Evolutionary conservation across 92 coral and sea anemone species (phyloP).

Genomic region (Actinernus sp.): DNA sequence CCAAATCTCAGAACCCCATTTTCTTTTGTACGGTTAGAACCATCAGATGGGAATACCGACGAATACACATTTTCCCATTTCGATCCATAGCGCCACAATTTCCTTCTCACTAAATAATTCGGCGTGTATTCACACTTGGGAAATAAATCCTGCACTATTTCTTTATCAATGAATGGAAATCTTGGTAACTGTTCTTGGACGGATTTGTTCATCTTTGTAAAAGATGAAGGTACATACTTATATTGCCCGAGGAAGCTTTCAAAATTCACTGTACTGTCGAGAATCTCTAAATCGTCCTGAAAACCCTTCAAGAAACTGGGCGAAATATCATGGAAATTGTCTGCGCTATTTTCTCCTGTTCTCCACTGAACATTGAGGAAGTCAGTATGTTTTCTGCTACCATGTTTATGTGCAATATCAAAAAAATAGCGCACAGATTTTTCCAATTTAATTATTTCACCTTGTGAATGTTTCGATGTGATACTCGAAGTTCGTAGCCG

Average conservation of each 20-base stretch:
- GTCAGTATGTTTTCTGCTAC: slow-evolving; percentile 3
- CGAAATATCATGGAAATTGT: slow-evolving; percentile 32
- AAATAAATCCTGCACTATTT: slow-evolving; percentile 47
- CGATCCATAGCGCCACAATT: slow-evolving; percentile 53
- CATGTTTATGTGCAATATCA: slow-evolving; percentile 82
- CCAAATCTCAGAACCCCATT: slow-evolving; percentile 68
- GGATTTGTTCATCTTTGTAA: slow-evolving; percentile 1
- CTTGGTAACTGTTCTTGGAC: slow-evolving; percentile 46
- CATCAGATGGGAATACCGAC: slow-evolving; percentile 71
- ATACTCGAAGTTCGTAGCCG: too few relatives aligned
- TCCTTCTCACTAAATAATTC: slow-evolving; percentile 26
- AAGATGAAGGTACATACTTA: slow-evolving; percentile 42
- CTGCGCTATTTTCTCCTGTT: slow-evolving; percentile 4
- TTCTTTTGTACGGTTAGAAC: slow-evolving; percentile 15
- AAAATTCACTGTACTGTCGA: slow-evolving; percentile 42
- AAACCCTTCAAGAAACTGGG: slow-evolving; percentile 28
- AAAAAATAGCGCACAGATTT: slow-evolving; percentile 54
- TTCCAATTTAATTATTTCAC: not conserved
- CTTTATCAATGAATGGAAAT: slow-evolving; percentile 64
- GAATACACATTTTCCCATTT: slow-evolving; percentile 84
- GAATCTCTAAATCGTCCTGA: slow-evolving; percentile 53
- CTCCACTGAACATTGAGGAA: slow-evolving; percentile 64
- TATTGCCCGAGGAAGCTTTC: slow-evolving; percentile 14
- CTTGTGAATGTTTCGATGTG: too few relatives aligned
- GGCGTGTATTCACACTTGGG: slow-evolving; percentile 54